These are phyloP conservation scores for Orthosia incerta DNA, from an alignment of 2,888 invertebrate species.

Conservation along the genomic window DNA sequence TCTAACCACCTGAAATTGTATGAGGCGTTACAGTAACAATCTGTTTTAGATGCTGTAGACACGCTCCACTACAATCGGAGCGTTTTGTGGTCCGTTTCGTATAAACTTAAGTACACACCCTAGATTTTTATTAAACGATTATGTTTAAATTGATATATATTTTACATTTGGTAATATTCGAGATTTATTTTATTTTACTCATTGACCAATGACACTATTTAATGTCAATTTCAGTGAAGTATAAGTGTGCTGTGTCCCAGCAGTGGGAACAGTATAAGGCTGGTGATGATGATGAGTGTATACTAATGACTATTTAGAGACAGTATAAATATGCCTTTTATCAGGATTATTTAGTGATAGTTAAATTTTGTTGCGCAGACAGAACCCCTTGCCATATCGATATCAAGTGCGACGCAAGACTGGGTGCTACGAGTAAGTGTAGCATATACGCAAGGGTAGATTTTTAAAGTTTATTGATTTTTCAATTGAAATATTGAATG, in stretches of 20 bases:
- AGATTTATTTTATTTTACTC: not conserved
- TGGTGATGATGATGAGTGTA: not conserved
- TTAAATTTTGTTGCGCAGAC: not conserved
- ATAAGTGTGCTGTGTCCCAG: no score
- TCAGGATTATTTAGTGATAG: not conserved
- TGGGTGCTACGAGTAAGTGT: slow-evolving; percentile 12
- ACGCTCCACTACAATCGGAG: not conserved
- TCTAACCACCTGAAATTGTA: slow-evolving; percentile 16
- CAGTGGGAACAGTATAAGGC: no score
- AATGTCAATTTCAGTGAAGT: not conserved
- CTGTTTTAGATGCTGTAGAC: slow-evolving; percentile 22
- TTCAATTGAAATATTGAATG: not conserved
- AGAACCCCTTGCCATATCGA: slow-evolving; percentile 23
- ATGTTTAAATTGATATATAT: not conserved
- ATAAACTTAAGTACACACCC: not conserved
- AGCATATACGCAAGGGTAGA: not conserved
- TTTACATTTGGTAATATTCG: not conserved
- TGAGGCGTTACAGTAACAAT: slow-evolving; percentile 7
- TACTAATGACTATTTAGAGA: not conserved
- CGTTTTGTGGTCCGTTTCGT: slow-evolving; percentile 1
- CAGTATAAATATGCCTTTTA: not conserved
- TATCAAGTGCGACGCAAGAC: slow-evolving; percentile 28
- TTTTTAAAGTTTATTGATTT: slow-evolving; percentile 1
- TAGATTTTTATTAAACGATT: not conserved
- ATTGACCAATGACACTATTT: not conserved